Evolutionary conservation across 2,888 invertebrate genomes (phyloP).

Genomic region (Noctua pronuba): DNA sequence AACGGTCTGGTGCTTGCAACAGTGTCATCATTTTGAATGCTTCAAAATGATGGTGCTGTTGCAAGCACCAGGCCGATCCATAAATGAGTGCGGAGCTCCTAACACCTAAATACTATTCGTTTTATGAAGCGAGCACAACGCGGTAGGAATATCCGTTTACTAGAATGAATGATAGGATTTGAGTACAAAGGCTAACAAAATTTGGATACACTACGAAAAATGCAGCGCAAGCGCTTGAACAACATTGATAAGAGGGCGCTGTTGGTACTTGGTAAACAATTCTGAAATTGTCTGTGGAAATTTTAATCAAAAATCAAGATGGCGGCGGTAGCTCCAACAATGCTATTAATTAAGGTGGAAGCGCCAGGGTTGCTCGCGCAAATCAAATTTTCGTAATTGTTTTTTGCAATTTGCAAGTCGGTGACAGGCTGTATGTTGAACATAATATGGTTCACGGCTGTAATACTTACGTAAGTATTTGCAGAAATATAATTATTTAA

Average conservation of each 20-base stretch:
- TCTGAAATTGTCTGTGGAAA: background rate
- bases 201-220: background rate
- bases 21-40: too few species aligned
- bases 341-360: background rate
- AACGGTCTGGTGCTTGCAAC: too few species aligned
- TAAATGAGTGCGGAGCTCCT: conserved; percentile 47
- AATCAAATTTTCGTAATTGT: too few species aligned
- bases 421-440: too few species aligned
- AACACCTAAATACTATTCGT: conserved; percentile 67
- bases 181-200: conserved; percentile 1
- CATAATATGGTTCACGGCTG: too few species aligned
- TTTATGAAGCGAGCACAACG: conserved; percentile 81
- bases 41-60: too few species aligned
- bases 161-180: conserved; percentile 49
- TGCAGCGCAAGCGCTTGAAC: background rate
- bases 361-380: too few species aligned
- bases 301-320: background rate
- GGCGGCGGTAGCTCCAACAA: background rate
- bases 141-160: conserved; percentile 79
- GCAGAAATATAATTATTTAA: too few species aligned
- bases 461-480: too few species aligned
- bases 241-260: background rate
- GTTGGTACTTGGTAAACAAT: background rate
- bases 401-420: too few species aligned
- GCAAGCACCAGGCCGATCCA: too few species aligned